Base-by-base conservation (phyloP, 2,888 invertebrate species). In the Cyrtodaria siliqua region DNA sequence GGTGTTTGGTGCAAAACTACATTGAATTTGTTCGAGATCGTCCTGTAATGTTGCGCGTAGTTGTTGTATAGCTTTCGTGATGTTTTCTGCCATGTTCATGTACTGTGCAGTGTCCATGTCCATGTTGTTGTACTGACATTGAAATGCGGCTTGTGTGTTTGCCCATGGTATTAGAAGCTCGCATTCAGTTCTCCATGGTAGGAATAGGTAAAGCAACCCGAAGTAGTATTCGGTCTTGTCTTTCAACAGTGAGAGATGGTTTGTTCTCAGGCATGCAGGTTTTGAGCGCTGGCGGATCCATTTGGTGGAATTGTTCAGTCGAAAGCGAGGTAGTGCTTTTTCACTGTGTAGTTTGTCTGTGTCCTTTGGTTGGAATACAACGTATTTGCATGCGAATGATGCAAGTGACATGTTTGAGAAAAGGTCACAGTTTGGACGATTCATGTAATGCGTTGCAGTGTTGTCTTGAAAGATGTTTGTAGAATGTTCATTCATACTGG, bases 391-490 rank as follows among this genome's bases (percentile, higher is more conserved):
- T 53, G 64, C 6, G 24, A 8, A 33, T 33, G 33, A 33, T 4
- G 33, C 33, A 33, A n/a, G n/a, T n/a, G n/a, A n/a, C n/a, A 33
- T 33, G 33, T 33, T 33, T 12, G 4, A 8, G 12, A 33, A 33
- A 8, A 8, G 33, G 12, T 4, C 33, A 33, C 6, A 8, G 12
- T 4, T 33, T 8, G 33, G 33, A 8, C 33, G 4, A 12, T 33
- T 33, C 4, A 33, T 33, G 33, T 33, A 33, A 33, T 33, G 33
- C 33, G 33, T 33, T 4, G 33, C 33, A 33, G 33, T 33, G 12
- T 33, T 33, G 6, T 33, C 33, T 33, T 33, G 33, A 44, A 50
- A 67, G 20, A 67, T 27, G 26, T 67, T 59, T 26, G 57, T 50
- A 14, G 56, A 56, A 23, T 49, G 33, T 23, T 38, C 16, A 16